Conservation (phyloP, 2,888 invertebrate genomes). For the Calephelis perditalis region DNA sequence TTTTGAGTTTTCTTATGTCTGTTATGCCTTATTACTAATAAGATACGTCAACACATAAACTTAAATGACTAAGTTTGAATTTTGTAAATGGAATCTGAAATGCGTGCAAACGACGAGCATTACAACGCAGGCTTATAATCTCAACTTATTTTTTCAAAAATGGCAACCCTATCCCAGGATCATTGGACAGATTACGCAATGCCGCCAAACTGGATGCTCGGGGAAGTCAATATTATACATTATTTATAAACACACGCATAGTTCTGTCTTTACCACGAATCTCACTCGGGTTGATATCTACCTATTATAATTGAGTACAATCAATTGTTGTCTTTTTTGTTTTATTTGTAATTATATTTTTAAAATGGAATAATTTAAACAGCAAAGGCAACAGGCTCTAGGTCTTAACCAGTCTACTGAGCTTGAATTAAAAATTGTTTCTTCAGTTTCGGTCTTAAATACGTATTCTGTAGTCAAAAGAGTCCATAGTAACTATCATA, state of each 20-base stretch:
- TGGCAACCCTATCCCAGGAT: slow-evolving; percentile 38
- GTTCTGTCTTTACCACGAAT: slow-evolving; percentile 31
- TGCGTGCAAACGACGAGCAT: no score
- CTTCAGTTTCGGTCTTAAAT: no score
- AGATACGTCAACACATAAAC: no score
- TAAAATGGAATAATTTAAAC: not conserved
- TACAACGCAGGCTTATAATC: not conserved
- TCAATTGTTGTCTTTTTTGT: slow-evolving; percentile 3
- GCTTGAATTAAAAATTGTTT: no score
- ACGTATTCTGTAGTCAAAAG: no score
- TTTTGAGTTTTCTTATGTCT: no score
- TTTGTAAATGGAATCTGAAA: no score
- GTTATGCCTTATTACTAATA: no score
- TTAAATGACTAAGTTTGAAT: no score
- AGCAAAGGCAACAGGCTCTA: no score
- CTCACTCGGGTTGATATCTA: slow-evolving; percentile 25
- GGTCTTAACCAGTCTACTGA: no score
- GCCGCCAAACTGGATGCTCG: slow-evolving; percentile 66
- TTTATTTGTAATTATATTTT: slow-evolving; percentile 1
- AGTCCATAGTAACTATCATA: no score
- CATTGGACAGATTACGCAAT: slow-evolving; percentile 74
- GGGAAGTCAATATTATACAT: slow-evolving; percentile 60
- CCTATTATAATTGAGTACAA: slow-evolving; percentile 10
- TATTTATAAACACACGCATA: slow-evolving; percentile 54
- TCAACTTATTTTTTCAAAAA: not conserved